Base-by-base conservation (phyloP, 2,888 invertebrate genomes). In the Podabrus alpinus region DNA sequence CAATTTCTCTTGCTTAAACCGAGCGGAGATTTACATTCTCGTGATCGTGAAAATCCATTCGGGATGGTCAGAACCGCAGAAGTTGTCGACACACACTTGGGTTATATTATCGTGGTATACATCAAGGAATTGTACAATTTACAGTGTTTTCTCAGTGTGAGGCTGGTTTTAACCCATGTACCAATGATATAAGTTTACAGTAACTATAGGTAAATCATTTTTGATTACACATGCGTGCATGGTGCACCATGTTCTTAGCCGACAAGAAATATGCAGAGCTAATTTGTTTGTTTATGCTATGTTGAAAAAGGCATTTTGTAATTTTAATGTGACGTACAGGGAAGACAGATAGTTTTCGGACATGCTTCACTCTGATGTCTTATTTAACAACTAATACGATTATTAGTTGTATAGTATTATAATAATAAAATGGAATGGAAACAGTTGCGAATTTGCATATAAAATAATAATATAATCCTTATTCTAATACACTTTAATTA, bases 251-350 rank as follows among this genome's bases (percentile, higher is more conserved):
- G 82, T 82, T 82, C 78, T 79, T 78, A 74, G 77, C 70, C 79
- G 81, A 81, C 80, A 82, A 84, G 82, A 83, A 83, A 82, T 84
- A 85, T 83, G 82, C 77, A 77, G 78, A 79, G 82, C 82, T 86
- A 86, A 86, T 86, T 85, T 86, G 85, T 86, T 85, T 84, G 83
- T 84, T 83, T 83, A 81, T 83, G 81, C 81, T 82, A 83, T 81
- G 83, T 81, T 83, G 83, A 83, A 84, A 83, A 82, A 45, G 45
- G 45, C 45, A 45, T 45, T 45, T 45, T 45, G 45, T 45, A 45
- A 45, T n/a, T 45, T 45, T 45, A 45, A 45, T 45, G 45, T n/a
- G 45, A 45, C 45, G 45, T 45, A 45, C 9, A 1, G 45, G 4
- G n/a, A 45, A 45, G 45, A 45, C n/a, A 9, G 74, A 77, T 71